Evolutionary conservation across 2,888 invertebrate genomes (phyloP).

Genomic region (Thumatha senex): DNA sequence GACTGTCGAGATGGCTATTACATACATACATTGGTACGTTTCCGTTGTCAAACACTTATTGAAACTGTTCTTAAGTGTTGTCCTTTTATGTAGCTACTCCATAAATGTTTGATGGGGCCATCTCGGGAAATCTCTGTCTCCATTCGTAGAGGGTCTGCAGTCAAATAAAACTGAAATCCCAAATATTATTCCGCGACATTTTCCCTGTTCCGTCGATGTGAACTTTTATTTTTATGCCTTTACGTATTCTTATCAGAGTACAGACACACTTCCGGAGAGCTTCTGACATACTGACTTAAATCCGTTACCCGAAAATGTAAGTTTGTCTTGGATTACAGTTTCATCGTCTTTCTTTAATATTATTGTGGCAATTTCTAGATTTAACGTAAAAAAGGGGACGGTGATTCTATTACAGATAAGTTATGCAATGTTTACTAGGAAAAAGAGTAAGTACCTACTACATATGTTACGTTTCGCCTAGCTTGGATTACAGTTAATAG

Average conservation of each 20-base stretch:
- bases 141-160: slow-evolving; percentile 80
- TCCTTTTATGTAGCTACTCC: slow-evolving; percentile 82
- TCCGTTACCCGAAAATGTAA: slow-evolving; percentile 65
- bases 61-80: slow-evolving; percentile 81
- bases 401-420: neutral
- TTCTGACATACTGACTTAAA: slow-evolving; percentile 77
- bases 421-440: neutral
- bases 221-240: slow-evolving; percentile 83
- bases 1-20: too few species aligned
- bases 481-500: too few species aligned
- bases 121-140: slow-evolving; percentile 83
- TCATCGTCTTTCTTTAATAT: slow-evolving; percentile 46
- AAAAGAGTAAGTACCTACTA: neutral
- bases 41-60: slow-evolving; percentile 75
- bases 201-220: slow-evolving; percentile 79
- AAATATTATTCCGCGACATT: slow-evolving; percentile 82
- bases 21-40: slow-evolving; percentile 27
- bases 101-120: slow-evolving; percentile 83
- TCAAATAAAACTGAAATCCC: slow-evolving; percentile 82
- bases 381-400: slow-evolving; percentile 21
- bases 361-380: slow-evolving; percentile 41
- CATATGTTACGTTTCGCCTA: too few species aligned
- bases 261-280: slow-evolving; percentile 76
- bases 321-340: slow-evolving; percentile 61
- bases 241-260: slow-evolving; percentile 80